A percentile compares a stretch with the other conserved stretches of the same genome.
These are phyloP conservation scores for Odontamblyopus lacepedii DNA, from an alignment of 2,797 vertebrate species.

Conservation along the genomic window DNA sequence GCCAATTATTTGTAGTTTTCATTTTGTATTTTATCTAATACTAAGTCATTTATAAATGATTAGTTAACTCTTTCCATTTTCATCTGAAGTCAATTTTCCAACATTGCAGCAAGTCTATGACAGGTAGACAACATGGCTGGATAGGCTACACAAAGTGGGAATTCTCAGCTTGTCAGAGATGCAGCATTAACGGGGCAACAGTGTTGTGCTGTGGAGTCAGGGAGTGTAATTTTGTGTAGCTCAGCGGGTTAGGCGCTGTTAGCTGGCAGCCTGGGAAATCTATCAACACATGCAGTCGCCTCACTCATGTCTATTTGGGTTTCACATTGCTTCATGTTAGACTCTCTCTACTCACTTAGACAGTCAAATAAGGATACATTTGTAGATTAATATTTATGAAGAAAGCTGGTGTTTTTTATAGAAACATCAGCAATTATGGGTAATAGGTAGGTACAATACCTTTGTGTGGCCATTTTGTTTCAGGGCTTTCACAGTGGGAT, in stretches of 20 bases:
- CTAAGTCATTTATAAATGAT: background rate
- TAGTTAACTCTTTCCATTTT: background rate
- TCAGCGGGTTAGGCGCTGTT: conserved; percentile 53
- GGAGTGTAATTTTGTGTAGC: conserved; percentile 40
- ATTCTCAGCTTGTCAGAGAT: conserved; percentile 40
- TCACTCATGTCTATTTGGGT: conserved; percentile 20
- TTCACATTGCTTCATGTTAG: conserved; percentile 26
- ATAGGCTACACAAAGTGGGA: conserved; percentile 19
- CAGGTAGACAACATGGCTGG: background rate
- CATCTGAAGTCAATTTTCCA: background rate
- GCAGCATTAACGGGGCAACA: conserved; percentile 39
- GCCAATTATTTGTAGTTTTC: background rate
- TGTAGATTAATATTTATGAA: no score
- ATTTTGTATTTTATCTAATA: background rate
- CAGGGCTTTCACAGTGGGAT: no score
- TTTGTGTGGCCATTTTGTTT: no score
- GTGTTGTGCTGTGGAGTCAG: conserved; percentile 30
- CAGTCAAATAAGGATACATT: background rate
- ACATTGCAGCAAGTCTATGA: background rate
- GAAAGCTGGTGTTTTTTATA: background rate
- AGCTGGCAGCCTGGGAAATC: conserved; percentile 36
- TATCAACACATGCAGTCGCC: conserved; percentile 30
- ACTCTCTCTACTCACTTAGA: background rate
- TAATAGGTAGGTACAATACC: background rate
- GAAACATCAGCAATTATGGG: background rate